A percentile compares a stretch with the other conserved stretches of the same genome.
Conservation (phyloP, 1,140 invertebrate genomes). For the Sitodiplosis mosellana region DNA sequence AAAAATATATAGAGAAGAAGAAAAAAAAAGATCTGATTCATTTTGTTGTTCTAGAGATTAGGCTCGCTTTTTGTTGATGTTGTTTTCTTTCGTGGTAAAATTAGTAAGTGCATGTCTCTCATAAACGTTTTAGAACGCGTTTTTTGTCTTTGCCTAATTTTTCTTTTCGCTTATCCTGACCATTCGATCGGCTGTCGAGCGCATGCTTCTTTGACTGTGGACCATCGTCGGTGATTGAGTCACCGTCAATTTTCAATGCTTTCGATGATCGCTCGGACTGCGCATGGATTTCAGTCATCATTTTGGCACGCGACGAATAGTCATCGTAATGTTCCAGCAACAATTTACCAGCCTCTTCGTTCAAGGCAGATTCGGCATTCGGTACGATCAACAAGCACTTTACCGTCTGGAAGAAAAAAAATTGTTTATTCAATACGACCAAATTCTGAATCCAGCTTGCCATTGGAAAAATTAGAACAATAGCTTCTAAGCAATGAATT, state of each 20-base stretch:
- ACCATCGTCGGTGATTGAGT: constrained; percentile 30
- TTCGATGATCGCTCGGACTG: constrained; percentile 24
- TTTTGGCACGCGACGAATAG: constrained; percentile 72
- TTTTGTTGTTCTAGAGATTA: too few relatives aligned
- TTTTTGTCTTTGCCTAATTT: constrained; percentile 70
- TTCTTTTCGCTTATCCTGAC: constrained; percentile 53
- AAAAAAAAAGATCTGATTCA: too few relatives aligned
- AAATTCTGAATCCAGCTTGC: too few relatives aligned
- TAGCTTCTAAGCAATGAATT: too few relatives aligned
- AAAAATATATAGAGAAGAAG: too few relatives aligned
- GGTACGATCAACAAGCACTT: constrained; percentile 87
- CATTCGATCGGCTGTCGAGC: constrained; percentile 45
- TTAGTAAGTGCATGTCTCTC: constrained; percentile 23
- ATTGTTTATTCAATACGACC: too few relatives aligned
- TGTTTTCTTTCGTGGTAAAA: too few relatives aligned
- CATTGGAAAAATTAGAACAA: too few relatives aligned
- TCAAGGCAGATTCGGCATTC: constrained; percentile 85
- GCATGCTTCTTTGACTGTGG: constrained; percentile 70
- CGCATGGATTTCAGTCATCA: constrained; percentile 92
- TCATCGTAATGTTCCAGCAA: constrained; percentile 81
- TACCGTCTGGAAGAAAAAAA: constrained; percentile 40
- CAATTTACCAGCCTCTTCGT: constrained; percentile 85
- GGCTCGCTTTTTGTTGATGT: too few relatives aligned
- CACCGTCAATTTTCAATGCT: constrained; percentile 12
- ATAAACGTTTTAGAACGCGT: constrained; percentile 73